Percentiles rank a stretch among this genome's conserved stretches.
Evolutionary conservation across 1,140 invertebrate species (phyloP).

Genomic region (Drosophila suzukii): DNA sequence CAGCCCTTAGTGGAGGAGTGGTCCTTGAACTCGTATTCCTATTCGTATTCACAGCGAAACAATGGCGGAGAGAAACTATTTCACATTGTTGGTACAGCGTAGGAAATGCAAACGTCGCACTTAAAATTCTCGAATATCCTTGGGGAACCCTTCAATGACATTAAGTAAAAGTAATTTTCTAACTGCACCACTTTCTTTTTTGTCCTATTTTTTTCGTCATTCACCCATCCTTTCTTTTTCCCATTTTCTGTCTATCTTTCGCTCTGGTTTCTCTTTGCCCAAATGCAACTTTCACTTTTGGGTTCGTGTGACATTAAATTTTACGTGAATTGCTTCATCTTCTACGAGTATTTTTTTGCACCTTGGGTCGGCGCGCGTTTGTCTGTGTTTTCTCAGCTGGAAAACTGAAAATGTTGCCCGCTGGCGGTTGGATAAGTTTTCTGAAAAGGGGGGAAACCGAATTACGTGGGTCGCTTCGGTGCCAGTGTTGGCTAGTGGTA

Average conservation of each 20-base stretch:
- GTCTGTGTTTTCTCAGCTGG: slow-evolving; percentile 57
- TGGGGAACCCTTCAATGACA: slow-evolving; percentile 53
- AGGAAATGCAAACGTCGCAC: slow-evolving; percentile 66
- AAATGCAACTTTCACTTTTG: slow-evolving; percentile 72
- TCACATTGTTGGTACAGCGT: slow-evolving; percentile 29
- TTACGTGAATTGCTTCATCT: slow-evolving; percentile 56
- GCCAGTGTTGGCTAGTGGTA: slow-evolving; percentile 33
- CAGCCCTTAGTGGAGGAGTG: slow-evolving; percentile 16
- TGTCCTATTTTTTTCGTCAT: not conserved
- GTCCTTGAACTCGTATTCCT: slow-evolving; percentile 63
- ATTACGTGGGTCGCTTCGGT: slow-evolving; percentile 42
- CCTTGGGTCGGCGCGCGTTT: slow-evolving; percentile 49
- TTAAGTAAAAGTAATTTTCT: slow-evolving; percentile 78
- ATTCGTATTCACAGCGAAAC: slow-evolving; percentile 43
- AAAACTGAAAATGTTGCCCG: slow-evolving; percentile 64
- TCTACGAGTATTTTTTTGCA: slow-evolving; percentile 44
- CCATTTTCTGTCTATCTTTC: slow-evolving; percentile 12
- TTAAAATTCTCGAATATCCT: slow-evolving; percentile 61
- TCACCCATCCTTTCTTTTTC: not conserved
- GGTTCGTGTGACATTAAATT: slow-evolving; percentile 70
- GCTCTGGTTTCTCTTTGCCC: slow-evolving; percentile 15
- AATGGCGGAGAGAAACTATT: slow-evolving; percentile 54
- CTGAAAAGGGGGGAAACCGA: slow-evolving; percentile 34
- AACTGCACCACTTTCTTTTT: slow-evolving; percentile 53
- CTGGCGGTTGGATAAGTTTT: slow-evolving; percentile 43